A percentile compares a stretch with the other conserved stretches of the same genome.
Conservation (phyloP, 2,888 invertebrate genomes). For the Chouioia cunea region DNA sequence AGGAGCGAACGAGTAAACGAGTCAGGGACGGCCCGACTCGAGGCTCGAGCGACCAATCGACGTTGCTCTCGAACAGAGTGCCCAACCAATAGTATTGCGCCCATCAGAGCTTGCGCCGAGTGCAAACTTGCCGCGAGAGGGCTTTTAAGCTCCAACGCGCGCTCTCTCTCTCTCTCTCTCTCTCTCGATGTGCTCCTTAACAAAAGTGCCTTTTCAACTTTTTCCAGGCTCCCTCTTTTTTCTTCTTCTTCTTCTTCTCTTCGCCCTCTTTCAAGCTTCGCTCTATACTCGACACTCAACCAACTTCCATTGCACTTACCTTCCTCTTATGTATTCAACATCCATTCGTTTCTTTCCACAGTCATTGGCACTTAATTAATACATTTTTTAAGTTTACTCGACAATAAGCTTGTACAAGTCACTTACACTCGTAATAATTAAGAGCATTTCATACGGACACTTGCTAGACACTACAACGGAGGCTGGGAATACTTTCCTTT, state of each 20-base stretch:
- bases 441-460: too few species aligned
- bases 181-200: slow-evolving; percentile 28
- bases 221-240: slow-evolving; percentile 1
- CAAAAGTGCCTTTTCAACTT: slow-evolving; percentile 43
- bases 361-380: neutral
- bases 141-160: slow-evolving; percentile 48
- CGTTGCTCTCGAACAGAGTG: slow-evolving; percentile 35
- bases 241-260: neutral
- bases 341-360: neutral
- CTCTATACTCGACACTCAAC: neutral
- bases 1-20: slow-evolving; percentile 54
- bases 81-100: slow-evolving; percentile 29
- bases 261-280: neutral
- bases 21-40: slow-evolving; percentile 61
- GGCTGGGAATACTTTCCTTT: too few species aligned
- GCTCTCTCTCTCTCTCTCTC: neutral
- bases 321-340: too few species aligned
- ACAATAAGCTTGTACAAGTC: too few species aligned
- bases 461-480: too few species aligned
- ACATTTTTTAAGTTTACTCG: too few species aligned
- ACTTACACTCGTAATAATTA: too few species aligned
- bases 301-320: too few species aligned
- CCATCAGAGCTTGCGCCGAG: slow-evolving; percentile 51
- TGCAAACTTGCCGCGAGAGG: slow-evolving; percentile 63
- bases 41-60: slow-evolving; percentile 61